Base-by-base conservation (phyloP, 1,140 invertebrate genomes). In the Hydropsyche tenuis region DNA sequence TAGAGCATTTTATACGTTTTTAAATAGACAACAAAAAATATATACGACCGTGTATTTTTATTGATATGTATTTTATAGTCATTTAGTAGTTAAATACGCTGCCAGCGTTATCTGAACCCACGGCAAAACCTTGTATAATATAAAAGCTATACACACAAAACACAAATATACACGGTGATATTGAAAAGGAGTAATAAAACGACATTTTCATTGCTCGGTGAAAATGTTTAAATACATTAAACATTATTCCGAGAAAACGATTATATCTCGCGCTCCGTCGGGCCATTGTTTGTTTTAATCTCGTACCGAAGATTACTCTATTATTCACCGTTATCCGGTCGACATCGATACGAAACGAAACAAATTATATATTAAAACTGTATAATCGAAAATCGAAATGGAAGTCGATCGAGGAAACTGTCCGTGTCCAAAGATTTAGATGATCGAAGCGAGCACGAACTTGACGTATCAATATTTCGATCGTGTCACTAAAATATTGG, bases 191-290 rank as follows among this genome's bases (percentile, higher is more conserved):
- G 48, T 16, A 53, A 53, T 53, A 53, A 53, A 53, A 53, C 48
- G 48, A 53, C 48, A 53, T 53, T 53, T 53, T 53, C 48, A 53
- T 53, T 53, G 48, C 48, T 53, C 30, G 30, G 48, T 53, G 48
- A 16, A 53, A 53, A 53, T 53, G 48, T 53, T 53, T 18, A 53
- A 53, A 53, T 53, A 53, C 48, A 53, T 53, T 53, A 53, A 53
- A 53, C 48, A 53, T 53, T 53, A 53, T 53, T 53, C 48, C 48
- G 48, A 53, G 48, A 53, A 18, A 20, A 53, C 7, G 48, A 53
- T 53, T 53, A 53, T 53, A 53, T 53, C 48, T 53, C 16, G 30
- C 30, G 3, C 48, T 18, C 14, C 48, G 48, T 53, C 30, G 30
- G 30, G 30, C 48, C 48, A 53, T 53, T 53, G 48, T 53, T 53